Base-by-base conservation (phyloP, 2,113 vertebrate genomes). In the Lipotes vexillifer region DNA sequence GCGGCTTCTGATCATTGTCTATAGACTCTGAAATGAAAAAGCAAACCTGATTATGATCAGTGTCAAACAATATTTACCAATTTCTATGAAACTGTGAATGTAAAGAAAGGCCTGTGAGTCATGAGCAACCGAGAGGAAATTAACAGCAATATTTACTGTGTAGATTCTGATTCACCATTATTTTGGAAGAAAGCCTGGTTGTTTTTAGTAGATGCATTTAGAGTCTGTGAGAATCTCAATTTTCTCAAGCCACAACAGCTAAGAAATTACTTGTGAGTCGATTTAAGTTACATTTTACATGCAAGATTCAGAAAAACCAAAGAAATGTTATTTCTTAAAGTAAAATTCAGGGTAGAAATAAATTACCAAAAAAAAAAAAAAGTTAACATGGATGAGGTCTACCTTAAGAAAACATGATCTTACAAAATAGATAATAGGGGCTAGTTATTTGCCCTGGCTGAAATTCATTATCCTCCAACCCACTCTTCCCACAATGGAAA, bases 21-120 rank as follows among this genome's bases (percentile, higher is more conserved):
- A 96, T 91, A 96, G 85, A 89, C n/a, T 65, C n/a, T 69, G 77
- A 57, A 82, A 87, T 78, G 95, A 96, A 69, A 25, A 92, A 85
- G 75, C 72, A 89, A 29, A 75, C 1, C 41, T 59, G 84, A 94
- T 94, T 84, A 52, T 68, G n/a, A 85, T 93, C 46, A 25, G 61
- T 83, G 88, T 91, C 59, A 93, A 88, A 75, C 46, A 90, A 25
- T 94, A 78, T 63, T 85, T 81, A 63, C 93, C 88, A 27, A 90
- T 82, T 88, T 92, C 75, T 96, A 52, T 33, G 66, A 95, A 90
- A 94, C 88, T 78, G 83, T 91, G 87, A 95, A 33, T 21, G 57
- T 57, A 59, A 65, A 94, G 81, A 77, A 80, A 90, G 57, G 52
- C n/a, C 18, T 33, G 14, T 81, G 80, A 94, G 38, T 97, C 92